Base-by-base conservation (phyloP, 2,797 vertebrate genomes). In the Poecilia picta region DNA sequence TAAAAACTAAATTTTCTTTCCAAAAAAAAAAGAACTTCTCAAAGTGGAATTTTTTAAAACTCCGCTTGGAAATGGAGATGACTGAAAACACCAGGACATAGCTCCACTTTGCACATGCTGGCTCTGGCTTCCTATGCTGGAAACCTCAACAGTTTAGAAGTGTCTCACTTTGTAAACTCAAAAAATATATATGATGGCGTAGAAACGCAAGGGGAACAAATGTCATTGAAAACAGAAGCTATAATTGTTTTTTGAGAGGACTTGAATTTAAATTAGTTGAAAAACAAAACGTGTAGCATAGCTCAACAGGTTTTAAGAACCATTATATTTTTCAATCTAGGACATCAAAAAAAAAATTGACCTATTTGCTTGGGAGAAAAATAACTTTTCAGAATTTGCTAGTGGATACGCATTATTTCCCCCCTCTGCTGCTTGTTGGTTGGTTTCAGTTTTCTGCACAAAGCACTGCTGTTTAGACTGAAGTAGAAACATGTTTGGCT, bases 391-490 rank as follows among this genome's bases (percentile, higher is more conserved):
- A 62, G 31, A 28, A 33, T 18, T 33, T 2, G 43, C 36, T 41
- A n/a, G 25, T 18, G 10, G 28, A 47, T 31, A n/a, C 41, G 3
- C 0, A 28, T 33, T 0, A 23, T 81, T 86, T 51, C 28, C n/a
- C 78, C 47, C 23, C 66, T 72, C 80, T 73, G 82, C 80, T 39
- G 75, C 78, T 47, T 23, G 51, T 25, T 72, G 20, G 59, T 66
- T 76, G 5, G 16, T 62, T 46, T 59, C 62, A 47, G 57, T 46
- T 83, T 82, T 64, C 62, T 16, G 43, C 49, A 28, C 57, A 46
- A 73, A 25, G 51, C 80, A 39, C 31, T 33, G 73, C 73, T 70
- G 41, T 57, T 20, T 12, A 46, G 73, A 71, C 39, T 2, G 47
- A 81, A 73, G 33, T 72, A 73, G 55, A 53, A 74, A 39, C 16